Evolutionary conservation across 1,140 invertebrate genomes (phyloP).

Genomic region (Alviniconcha marisindica): DNA sequence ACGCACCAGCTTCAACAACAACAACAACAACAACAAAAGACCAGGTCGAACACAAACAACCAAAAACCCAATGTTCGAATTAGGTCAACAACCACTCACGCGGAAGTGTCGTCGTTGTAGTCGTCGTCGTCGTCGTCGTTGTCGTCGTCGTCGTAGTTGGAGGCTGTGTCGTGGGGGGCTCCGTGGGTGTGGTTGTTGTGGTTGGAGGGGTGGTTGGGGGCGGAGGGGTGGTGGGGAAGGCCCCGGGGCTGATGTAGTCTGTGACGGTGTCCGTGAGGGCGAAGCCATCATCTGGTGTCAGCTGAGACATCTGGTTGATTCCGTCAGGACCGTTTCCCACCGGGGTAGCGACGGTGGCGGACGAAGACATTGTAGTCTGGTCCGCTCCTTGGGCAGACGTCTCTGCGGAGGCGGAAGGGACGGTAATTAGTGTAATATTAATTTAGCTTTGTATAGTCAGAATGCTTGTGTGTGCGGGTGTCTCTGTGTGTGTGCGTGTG

Average conservation of each 20-base stretch:
- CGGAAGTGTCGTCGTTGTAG: background rate
- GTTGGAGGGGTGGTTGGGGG: conserved; percentile 5
- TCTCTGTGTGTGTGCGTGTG: too few species aligned
- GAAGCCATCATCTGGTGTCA: conserved; percentile 15
- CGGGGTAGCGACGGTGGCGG: background rate
- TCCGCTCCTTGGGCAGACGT: too few species aligned
- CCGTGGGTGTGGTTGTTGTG: background rate
- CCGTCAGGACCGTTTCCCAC: background rate
- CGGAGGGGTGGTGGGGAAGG: background rate
- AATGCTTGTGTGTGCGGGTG: too few species aligned
- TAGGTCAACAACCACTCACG: too few species aligned
- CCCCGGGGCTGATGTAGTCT: background rate
- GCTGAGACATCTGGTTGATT: background rate
- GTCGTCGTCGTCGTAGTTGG: background rate
- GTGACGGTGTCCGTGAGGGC: background rate
- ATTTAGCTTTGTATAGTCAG: too few species aligned
- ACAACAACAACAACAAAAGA: too few species aligned
- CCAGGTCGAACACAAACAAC: too few species aligned
- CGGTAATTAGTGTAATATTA: too few species aligned
- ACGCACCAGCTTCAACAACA: too few species aligned
- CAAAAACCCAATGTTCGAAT: too few species aligned
- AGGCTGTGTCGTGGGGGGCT: background rate
- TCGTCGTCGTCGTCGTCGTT: background rate
- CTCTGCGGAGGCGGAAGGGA: too few species aligned
- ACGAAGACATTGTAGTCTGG: background rate